Base-by-base conservation (phyloP, 2,888 invertebrate species). In the Acanthoscelides obtectus region DNA sequence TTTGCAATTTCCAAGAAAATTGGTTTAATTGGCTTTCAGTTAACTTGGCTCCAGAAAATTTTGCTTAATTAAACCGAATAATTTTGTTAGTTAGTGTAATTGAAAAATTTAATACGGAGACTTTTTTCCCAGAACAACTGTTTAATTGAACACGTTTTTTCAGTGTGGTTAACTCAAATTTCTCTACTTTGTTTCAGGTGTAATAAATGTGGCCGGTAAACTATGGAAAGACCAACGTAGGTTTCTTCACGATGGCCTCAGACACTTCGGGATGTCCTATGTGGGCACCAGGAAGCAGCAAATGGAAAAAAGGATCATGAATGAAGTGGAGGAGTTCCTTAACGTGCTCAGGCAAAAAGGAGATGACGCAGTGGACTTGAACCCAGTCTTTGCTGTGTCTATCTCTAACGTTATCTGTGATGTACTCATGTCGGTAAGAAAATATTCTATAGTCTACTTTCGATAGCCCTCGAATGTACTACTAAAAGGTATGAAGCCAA, bases 321-420 rank as follows among this genome's bases (percentile, higher is more conserved):
- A 87, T 73, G 96, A 96, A 87, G 94, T 96, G 1, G 88, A 92
- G 77, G 90, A 91, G 75, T 90, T 94, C 77, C 88, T 96, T 69
- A 86, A 88, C 63, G 90, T 90, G 71, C 83, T 95, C 72, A 89
- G 89, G 71, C 87, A 87, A 4, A 87, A 89, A 70, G 89, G 90
- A 75, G 91, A 92, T n/a, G 87, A 88, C 63, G 89, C 95, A 0
- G 89, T 92, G 65, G 93, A 94, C 81, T 86, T 95, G 71, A 93
- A 93, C 70, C 91, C 92, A 8, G 87, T 91, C 21, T 88, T 97
- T 70, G 93, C 94, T 65, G 89, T 95, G 77, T 92, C 94, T 27
- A 92, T 96, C 77, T 94, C 94, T 81, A 97, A 97, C 85, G 95
- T 97, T 3, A 96, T 97, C 77, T 96, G 96, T 85, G 93, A 94